Evolutionary conservation across 2,888 invertebrate genomes (phyloP).

Genomic region (Chymomyza fuscimana): DNA sequence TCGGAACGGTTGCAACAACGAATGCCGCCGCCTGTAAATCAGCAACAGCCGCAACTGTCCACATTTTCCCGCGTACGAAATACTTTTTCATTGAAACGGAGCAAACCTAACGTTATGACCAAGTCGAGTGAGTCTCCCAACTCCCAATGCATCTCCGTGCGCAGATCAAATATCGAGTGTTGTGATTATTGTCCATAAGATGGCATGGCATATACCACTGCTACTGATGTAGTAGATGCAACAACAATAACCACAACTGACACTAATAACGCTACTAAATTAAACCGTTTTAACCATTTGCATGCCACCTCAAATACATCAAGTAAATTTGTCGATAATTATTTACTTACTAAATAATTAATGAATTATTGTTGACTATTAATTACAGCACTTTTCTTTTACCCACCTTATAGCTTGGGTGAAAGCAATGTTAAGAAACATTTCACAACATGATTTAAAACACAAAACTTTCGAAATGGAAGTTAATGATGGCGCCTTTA

Average conservation of each 20-base stretch:
- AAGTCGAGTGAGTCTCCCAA: slow-evolving; percentile 67
- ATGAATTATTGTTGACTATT: neutral
- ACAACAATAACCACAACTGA: slow-evolving; percentile 23
- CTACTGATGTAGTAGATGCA: slow-evolving; percentile 29
- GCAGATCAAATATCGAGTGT: slow-evolving; percentile 44
- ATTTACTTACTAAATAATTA: neutral
- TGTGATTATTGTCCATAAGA: slow-evolving; percentile 64
- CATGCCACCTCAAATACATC: slow-evolving; percentile 36
- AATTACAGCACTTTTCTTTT: neutral
- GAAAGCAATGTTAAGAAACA: neutral
- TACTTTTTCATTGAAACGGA: slow-evolving; percentile 64
- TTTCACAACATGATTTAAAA: neutral
- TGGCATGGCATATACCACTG: slow-evolving; percentile 46
- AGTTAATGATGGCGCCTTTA: too few relatives aligned
- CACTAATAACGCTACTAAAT: slow-evolving; percentile 44
- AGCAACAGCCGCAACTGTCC: slow-evolving; percentile 46
- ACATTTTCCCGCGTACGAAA: slow-evolving; percentile 76
- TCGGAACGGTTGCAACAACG: slow-evolving; percentile 51
- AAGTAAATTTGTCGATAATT: neutral
- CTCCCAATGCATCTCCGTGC: slow-evolving; percentile 37
- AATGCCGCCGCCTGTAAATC: slow-evolving; percentile 20
- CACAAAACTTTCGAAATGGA: neutral
- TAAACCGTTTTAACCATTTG: slow-evolving; percentile 40
- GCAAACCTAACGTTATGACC: slow-evolving; percentile 43
- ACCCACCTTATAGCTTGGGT: neutral